Conservation (phyloP, 2,888 invertebrate species). For the Drosophila heteroneura region DNA sequence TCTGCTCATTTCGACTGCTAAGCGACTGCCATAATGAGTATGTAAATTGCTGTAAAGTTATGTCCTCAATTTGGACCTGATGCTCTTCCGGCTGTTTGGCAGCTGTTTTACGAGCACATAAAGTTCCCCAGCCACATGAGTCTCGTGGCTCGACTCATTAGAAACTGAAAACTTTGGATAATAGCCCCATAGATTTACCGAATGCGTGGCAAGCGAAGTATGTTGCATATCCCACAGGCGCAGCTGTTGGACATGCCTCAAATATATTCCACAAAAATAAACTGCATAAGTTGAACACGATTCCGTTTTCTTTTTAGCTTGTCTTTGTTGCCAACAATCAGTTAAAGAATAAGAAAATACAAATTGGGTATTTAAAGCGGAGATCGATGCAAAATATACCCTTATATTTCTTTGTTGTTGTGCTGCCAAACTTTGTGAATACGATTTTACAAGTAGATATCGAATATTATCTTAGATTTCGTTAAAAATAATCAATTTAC, state of each 20-base stretch:
- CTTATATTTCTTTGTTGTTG: not conserved
- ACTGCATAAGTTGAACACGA: conserved; percentile 32
- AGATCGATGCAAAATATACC: not conserved
- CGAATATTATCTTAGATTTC: not conserved
- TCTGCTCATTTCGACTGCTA: conserved; percentile 34
- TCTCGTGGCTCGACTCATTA: conserved; percentile 56
- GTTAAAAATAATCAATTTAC: too few relatives aligned
- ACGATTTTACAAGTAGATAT: not conserved
- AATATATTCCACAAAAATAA: conserved; percentile 15
- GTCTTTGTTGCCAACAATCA: conserved; percentile 16
- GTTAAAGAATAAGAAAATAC: not conserved
- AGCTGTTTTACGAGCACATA: conserved; percentile 70
- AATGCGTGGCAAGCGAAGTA: conserved; percentile 36
- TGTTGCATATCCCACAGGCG: conserved; percentile 49
- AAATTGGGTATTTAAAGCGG: not conserved
- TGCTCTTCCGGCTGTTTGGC: conserved; percentile 31
- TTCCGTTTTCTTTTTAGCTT: not conserved
- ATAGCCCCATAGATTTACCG: conserved; percentile 62
- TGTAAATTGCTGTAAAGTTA: conserved; percentile 77
- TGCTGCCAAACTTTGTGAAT: not conserved
- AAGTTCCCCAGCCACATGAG: conserved; percentile 72
- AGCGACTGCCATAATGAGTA: conserved; percentile 72
- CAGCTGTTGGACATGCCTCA: conserved; percentile 55
- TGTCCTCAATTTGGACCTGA: conserved; percentile 63
- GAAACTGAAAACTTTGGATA: conserved; percentile 60